Evolutionary conservation across 2,797 vertebrate genomes (phyloP).

Genomic region (Novumbra hubbsi): DNA sequence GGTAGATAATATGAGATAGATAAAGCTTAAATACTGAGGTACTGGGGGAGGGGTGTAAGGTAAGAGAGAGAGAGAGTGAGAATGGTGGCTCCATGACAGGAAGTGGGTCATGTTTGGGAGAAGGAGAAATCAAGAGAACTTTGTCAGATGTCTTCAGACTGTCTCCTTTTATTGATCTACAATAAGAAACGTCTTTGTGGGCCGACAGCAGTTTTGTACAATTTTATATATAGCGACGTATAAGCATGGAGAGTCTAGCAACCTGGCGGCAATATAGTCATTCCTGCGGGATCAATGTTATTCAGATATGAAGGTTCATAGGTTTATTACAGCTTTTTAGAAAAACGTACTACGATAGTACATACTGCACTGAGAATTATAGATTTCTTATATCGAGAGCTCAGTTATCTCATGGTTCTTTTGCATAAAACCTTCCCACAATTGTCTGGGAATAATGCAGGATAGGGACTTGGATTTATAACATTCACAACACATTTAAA

Average conservation of each 20-base stretch:
- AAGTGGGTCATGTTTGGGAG: background rate
- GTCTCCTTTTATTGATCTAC: background rate
- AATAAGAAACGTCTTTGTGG: background rate
- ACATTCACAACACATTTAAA: too few relatives aligned
- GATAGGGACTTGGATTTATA: too few relatives aligned
- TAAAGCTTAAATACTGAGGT: background rate
- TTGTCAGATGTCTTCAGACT: background rate
- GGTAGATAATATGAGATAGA: background rate
- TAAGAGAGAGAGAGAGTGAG: background rate
- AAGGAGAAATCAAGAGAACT: background rate
- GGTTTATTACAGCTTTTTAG: background rate
- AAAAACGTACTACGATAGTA: background rate
- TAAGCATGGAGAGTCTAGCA: background rate
- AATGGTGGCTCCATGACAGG: background rate
- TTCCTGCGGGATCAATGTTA: background rate
- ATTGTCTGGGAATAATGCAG: too few relatives aligned
- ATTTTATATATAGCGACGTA: background rate
- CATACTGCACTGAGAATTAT: too few relatives aligned
- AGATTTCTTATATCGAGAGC: too few relatives aligned
- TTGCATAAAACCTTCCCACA: too few relatives aligned
- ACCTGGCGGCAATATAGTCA: background rate
- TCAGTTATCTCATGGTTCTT: too few relatives aligned
- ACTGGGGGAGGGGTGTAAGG: background rate
- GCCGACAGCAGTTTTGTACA: background rate
- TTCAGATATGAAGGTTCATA: background rate